Evolutionary conservation across 92 coral and sea anemone genomes (phyloP), one percentile per base, ranked within the genome.

Genomic region (Muricea muricata): DNA sequence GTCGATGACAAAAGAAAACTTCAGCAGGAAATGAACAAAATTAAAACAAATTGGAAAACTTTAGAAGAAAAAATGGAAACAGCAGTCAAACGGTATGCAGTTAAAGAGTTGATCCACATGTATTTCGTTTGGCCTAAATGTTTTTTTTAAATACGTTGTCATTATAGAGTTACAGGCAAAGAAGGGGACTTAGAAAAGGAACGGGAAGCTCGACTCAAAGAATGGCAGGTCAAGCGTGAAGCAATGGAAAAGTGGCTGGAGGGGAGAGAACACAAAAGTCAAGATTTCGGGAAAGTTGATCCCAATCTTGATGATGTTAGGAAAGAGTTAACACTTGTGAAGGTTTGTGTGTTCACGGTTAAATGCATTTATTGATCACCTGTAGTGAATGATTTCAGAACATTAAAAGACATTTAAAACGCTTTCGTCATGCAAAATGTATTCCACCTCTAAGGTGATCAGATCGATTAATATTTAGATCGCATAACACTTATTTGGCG

Each of bases 31-130:
- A 57, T 78, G 83, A 78, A 78, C 33, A 78, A 78, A 58, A 56
- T 78, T 28, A 78, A 58, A 78, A 56, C 56, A 25, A 33, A 32
- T 1, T 78, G 83, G 83, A 78, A 58, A 55, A 78, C 70, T 17
- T 63, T 78, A 14, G 83, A 78, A 40, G 83, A 78, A 63, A 78
- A 57, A 58, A 78, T 78, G 71, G 83, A 78, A 29, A 29, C 54
- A 17, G 29, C 71, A 32, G 83, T 78, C 3, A 78, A 78, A 78
- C 61, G 71, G 83, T 78, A 34, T 30, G 67, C 6, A 21, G 55
- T 7, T 4, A 7, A n/a, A 0, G 54, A 35, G 9, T 8, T 28
- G 31, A 1, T 24, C 37, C 21, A 4, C 8, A 23, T 24, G 34
- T 3, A 23, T 48, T 2, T 68, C 12, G 0, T 68, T 34, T 20